A percentile compares a stretch with the other conserved stretches of the same genome.
These are phyloP conservation scores for Tonatia bakeri DNA, from an alignment of 2,113 vertebrate species.

Conservation along the genomic window DNA sequence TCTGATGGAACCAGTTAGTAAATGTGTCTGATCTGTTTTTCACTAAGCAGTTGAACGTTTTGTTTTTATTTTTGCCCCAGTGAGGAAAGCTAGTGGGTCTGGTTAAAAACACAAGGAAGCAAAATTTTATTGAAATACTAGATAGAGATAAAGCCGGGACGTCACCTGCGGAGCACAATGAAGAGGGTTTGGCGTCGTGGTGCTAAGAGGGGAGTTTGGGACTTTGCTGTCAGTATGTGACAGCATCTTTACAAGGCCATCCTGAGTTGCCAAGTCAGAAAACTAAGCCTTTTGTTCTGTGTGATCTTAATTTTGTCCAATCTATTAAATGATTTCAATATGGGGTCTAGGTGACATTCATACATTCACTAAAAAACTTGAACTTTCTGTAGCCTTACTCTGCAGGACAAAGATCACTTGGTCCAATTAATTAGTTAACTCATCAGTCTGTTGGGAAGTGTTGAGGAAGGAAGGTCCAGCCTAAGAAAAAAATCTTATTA, in stretches of 20 bases:
- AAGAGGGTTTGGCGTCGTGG: slow-evolving; percentile 51
- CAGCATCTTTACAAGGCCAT: slow-evolving; percentile 48
- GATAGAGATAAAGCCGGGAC: slow-evolving; percentile 63
- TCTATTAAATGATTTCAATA: slow-evolving; percentile 51
- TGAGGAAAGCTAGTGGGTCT: slow-evolving; percentile 38
- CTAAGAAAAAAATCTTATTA: background rate
- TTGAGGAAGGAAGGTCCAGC: background rate
- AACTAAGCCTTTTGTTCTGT: slow-evolving; percentile 46
- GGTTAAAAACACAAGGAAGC: slow-evolving; percentile 49
- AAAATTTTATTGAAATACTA: slow-evolving; percentile 59
- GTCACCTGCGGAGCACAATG: slow-evolving; percentile 58
- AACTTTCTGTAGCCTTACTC: background rate
- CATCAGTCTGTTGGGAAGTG: background rate
- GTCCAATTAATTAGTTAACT: background rate
- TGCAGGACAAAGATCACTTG: background rate
- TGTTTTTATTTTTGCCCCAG: slow-evolving; percentile 15
- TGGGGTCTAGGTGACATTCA: slow-evolving; percentile 66
- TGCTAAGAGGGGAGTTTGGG: background rate
- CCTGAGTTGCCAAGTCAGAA: slow-evolving; percentile 18
- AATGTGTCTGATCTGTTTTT: slow-evolving; percentile 81
- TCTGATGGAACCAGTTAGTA: slow-evolving; percentile 78
- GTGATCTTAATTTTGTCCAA: slow-evolving; percentile 50
- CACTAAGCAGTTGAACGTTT: slow-evolving; percentile 68
- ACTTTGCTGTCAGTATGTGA: slow-evolving; percentile 17
- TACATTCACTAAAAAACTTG: background rate